phyloP scores from a whole-genome alignment of 2,797 vertebrate genomes.

The Coranthus polyacanthus region DNA sequence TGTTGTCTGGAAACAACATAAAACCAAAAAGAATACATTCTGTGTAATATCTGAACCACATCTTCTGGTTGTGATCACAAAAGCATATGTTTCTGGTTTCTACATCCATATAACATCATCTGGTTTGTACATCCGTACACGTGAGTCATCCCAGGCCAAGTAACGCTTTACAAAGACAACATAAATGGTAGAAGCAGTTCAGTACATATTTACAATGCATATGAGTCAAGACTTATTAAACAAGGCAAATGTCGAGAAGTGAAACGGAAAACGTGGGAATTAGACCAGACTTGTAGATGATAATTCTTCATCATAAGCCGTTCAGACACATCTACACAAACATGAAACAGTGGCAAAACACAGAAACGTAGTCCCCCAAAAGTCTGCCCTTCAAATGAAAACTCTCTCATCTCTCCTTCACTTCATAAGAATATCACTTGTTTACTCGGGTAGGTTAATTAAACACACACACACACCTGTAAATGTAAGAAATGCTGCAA shows the following conservation, averaged over 20 bases:
- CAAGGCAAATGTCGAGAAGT: conserved; percentile 35
- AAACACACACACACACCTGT: conserved; percentile 71
- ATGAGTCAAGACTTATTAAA: conserved; percentile 53
- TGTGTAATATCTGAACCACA: conserved; percentile 71
- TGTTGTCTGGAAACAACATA: conserved; percentile 68
- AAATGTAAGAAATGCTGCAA: conserved; percentile 67
- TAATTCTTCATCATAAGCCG: conserved; percentile 41
- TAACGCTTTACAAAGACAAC: conserved; percentile 64
- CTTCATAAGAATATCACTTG: conserved; percentile 66
- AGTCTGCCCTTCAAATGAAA: conserved; percentile 27
- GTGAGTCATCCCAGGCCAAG: conserved; percentile 68
- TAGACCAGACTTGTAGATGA: conserved; percentile 18
- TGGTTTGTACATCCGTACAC: conserved; percentile 73
- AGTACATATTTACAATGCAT: conserved; percentile 80
- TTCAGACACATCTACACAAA: conserved; percentile 15
- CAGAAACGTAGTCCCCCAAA: conserved; percentile 10
- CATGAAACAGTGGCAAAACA: conserved; percentile 13
- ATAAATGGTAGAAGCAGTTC: conserved; percentile 68
- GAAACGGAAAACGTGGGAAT: conserved; percentile 9
- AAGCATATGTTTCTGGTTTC: conserved; percentile 80
- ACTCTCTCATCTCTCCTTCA: conserved; percentile 31
- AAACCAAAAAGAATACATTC: conserved; percentile 76
- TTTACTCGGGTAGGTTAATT: conserved; percentile 68
- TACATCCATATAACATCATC: conserved; percentile 78
- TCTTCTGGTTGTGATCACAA: conserved; percentile 71